Base-by-base conservation (phyloP, 2,888 invertebrate genomes). In the Achlya flavicornis region DNA sequence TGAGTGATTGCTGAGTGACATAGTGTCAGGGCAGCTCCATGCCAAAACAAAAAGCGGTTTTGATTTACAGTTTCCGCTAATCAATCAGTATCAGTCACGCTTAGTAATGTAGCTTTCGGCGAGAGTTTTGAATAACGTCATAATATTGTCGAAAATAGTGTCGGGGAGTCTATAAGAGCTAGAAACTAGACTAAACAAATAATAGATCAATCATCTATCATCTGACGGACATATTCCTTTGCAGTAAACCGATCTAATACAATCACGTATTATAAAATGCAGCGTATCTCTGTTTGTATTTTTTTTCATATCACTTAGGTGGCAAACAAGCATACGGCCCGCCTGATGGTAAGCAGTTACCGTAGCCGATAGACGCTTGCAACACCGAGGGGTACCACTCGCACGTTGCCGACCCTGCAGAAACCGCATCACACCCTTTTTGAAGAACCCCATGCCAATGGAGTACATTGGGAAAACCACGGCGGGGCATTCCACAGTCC, bases 41-140 rank as follows among this genome's bases (percentile, higher is more conserved):
- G 69, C 75, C 72, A 70, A 74, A 66, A 72, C 69, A 71, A 65
- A 76, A 76, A 68, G 71, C 71, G 70, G 71, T 73, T 71, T 69
- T 69, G 58, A 69, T 76, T 70, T 73, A 67, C 73, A 68, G 19
- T 63, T 46, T 64, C 61, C 58, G 65, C 68, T 64, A 71, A 76
- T 76, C 76, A 74, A 74, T 76, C 76, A 76, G 65, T 63, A 33
- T 74, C 53, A 53, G 75, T 70, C 76, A 63, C 62, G 61, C 64
- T 53, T 67, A 70, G 70, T 69, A 75, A 70, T 64, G 66, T 70
- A 61, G 61, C 60, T 66, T 65, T 76, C 76, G 73, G 65, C 76
- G 64, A 64, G 64, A 64, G 26, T 32, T 58, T 58, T 33, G 4
- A 35, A n/a, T 26, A 26, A 38, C 35, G 16, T 16, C 38, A 59